Base-by-base conservation (phyloP, 2,113 vertebrate species). In the Cochlearius cochlearius region DNA sequence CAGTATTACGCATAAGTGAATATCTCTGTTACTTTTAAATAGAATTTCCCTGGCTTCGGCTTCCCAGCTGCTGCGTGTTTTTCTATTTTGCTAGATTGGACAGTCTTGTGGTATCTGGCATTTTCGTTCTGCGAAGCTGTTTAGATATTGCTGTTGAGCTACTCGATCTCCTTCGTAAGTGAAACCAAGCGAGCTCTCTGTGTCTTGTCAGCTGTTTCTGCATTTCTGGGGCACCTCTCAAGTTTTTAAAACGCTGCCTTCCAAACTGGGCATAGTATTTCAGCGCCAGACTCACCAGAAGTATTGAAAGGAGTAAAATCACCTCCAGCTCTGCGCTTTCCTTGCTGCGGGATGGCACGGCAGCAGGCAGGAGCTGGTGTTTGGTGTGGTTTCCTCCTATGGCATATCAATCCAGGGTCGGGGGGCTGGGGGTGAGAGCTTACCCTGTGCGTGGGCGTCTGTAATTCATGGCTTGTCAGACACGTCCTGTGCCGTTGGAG, bases 121-220 rank as follows among this genome's bases (percentile, higher is more conserved):
- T 79, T 79, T 95, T 88, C 13, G 4, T 91, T 78, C 50, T 76
- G 58, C 69, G 74, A 79, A 79, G 36, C 62, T 82, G 23, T 72
- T 82, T 59, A 93, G 81, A 41, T 91, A 41, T 6, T 85, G 77
- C 64, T 78, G 0, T 91, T 1, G 4, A 94, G 25, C 73, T 68
- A n/a, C 52, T 92, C 56, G 15, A 1, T 91, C 39, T 92, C 62
- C 62, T 82, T 89, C 1, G 0, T 38, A 73, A 93, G 10, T 60
- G n/a, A 85, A 92, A 84, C 69, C 29, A 72, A 92, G 19, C 39
- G 73, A 55, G 53, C 15, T 62, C n/a, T 79, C 10, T 36, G 0
- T 84, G 52, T 91, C 72, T 91, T 23, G 73, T 60, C 64, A 91
- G 45, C 84, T 92, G 45, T 92, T 87, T 91, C 67, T 94, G 69